Conservation (phyloP, 2,888 invertebrate species). For the Ypsolopha sequella region DNA sequence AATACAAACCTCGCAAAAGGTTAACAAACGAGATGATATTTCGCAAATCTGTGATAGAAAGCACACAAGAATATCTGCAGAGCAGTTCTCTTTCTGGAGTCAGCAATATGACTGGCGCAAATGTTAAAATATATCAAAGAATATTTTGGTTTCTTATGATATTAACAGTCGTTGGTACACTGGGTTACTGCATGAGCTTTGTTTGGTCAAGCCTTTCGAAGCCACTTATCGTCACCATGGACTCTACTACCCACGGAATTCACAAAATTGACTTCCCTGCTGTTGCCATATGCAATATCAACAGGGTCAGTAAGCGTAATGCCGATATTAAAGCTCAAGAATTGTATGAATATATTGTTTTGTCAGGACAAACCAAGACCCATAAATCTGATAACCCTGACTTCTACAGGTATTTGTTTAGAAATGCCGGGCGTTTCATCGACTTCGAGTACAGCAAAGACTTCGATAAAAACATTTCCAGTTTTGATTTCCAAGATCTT, state of each 20-base stretch:
- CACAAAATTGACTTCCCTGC: constrained; percentile 73
- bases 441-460: too few species aligned
- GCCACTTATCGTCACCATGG: constrained; percentile 55
- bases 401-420: too few species aligned
- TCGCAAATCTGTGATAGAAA: constrained; percentile 31
- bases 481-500: too few species aligned
- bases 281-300: constrained; percentile 72
- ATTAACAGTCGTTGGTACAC: background rate
- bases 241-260: constrained; percentile 63
- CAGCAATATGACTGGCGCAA: background rate
- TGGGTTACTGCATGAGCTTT: background rate
- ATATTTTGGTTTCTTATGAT: constrained; percentile 20
- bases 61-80: constrained; percentile 31
- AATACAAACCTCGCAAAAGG: constrained; percentile 13
- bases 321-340: constrained; percentile 26
- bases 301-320: constrained; percentile 65
- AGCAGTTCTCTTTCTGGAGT: constrained; percentile 31
- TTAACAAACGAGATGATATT: constrained; percentile 35
- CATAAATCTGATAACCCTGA: too few species aligned
- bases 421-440: too few species aligned
- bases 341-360: background rate
- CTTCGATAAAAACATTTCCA: too few species aligned
- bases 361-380: too few species aligned
- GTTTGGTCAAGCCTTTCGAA: constrained; percentile 14
- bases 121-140: background rate